Evolutionary conservation across 1,140 invertebrate species (phyloP), one percentile per base, ranked within the genome.

Genomic region (Gryllus bimaculatus): DNA sequence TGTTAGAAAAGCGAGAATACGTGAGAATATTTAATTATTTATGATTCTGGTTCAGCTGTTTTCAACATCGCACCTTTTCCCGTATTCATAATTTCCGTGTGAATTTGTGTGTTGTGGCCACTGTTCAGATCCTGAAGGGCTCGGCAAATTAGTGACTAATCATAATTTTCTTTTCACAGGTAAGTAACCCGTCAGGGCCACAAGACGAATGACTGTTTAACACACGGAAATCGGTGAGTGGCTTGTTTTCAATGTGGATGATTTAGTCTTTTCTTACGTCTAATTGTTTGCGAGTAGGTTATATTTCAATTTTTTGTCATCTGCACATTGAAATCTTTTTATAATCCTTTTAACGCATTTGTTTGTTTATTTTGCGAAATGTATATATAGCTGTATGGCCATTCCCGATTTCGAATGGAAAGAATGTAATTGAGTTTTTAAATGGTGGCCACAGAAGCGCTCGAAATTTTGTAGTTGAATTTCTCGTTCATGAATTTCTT

Each of bases 161-260:
- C 10, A 66, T 66, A 66, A 66, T 66, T 66, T 66, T 66, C 54
- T 66, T 66, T 66, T 66, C 54, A 18, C 54, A 66, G 54, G 54
- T 66, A 66, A 66, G 54, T 66, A 66, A 66, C 54, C 54, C 54
- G 54, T 66, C 54, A 66, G 54, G 54, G 54, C 54, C 54, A 66
- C 54, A 66, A 66, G 54, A 66, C 54, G 54, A 66, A 66, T 66
- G 54, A 66, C 54, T 66, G 54, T 66, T 66, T 66, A 66, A 66
- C 54, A 66, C 54, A 66, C 54, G 54, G 54, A 66, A 66, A 66
- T 66, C 54, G 54, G 54, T 66, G 54, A 66, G 54, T 66, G 54
- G 54, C 54, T 66, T 66, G 18, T 18, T 18, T 66, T 66, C 54
- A 66, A 66, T 66, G 54, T 66, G 54, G 54, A 66, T 66, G 54